Percentiles rank a stretch among this genome's conserved stretches.
Conservation (phyloP, 2,797 vertebrate genomes). For the Natrix natrix region DNA sequence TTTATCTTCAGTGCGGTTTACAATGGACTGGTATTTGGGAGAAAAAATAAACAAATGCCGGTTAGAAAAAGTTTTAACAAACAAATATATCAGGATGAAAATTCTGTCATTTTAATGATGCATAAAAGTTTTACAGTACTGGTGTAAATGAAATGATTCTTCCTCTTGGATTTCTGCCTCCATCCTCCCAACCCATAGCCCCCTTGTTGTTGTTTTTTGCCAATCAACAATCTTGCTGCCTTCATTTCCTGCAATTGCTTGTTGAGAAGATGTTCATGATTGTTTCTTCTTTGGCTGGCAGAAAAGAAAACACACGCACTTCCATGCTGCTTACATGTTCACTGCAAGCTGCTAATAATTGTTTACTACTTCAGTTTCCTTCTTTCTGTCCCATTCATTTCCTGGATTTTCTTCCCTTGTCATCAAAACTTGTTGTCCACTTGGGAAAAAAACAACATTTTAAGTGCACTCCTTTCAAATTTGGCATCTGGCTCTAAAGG, state of each 20-base stretch:
- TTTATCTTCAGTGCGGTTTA: constrained; percentile 38
- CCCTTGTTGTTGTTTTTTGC: not conserved
- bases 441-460: not conserved
- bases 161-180: not conserved
- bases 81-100: not conserved
- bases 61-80: not conserved
- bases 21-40: constrained; percentile 15
- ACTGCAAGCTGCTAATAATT: not conserved
- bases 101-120: not conserved
- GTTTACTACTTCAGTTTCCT: not conserved
- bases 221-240: not conserved
- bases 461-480: not conserved
- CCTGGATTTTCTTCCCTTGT: not conserved
- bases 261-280: not conserved
- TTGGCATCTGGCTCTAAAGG: not conserved
- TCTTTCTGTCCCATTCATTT: not conserved
- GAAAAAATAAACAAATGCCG: not conserved
- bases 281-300: not conserved
- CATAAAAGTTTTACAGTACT: not conserved
- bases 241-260: not conserved
- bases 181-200: not conserved
- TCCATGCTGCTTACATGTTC: not conserved
- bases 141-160: not conserved
- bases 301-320: not conserved
- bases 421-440: not conserved